phyloP scores from a whole-genome alignment of 2,113 vertebrate genomes.

The Sylvicapra grimmia region DNA sequence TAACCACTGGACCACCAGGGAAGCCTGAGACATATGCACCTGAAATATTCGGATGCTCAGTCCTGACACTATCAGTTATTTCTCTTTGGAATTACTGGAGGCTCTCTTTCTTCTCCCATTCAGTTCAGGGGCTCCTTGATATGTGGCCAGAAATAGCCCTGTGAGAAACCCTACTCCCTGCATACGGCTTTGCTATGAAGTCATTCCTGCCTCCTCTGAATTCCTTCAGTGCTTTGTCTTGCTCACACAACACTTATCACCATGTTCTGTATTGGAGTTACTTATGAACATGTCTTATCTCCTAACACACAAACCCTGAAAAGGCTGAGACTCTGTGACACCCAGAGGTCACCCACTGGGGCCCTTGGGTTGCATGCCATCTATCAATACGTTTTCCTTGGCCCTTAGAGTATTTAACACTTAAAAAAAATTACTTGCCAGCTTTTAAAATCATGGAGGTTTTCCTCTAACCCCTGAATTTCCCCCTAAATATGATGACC shows the following conservation, averaged over 20 bases:
- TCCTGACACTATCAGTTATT: not conserved
- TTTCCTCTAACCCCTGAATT: not conserved
- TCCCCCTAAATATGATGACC: not conserved
- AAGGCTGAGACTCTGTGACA: not conserved
- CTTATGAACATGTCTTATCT: not conserved
- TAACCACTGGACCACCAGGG: not conserved
- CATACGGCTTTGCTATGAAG: not conserved
- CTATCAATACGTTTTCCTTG: not conserved
- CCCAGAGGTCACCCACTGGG: not conserved
- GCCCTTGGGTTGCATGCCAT: not conserved
- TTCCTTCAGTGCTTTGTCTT: not conserved
- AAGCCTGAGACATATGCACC: rapidly evolving
- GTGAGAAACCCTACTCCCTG: not conserved
- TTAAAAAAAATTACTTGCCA: not conserved
- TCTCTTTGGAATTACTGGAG: not conserved
- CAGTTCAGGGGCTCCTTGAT: not conserved
- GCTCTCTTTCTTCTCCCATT: not conserved
- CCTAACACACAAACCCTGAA: not conserved
- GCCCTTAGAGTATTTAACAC: not conserved
- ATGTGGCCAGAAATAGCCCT: not conserved
- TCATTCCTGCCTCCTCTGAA: not conserved
- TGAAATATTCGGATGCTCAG: not conserved
- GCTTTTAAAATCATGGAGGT: not conserved
- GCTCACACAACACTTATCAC: not conserved
- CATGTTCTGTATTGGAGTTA: not conserved